Conservation (phyloP, 1,140 invertebrate genomes). For the Drosophila triauraria region DNA sequence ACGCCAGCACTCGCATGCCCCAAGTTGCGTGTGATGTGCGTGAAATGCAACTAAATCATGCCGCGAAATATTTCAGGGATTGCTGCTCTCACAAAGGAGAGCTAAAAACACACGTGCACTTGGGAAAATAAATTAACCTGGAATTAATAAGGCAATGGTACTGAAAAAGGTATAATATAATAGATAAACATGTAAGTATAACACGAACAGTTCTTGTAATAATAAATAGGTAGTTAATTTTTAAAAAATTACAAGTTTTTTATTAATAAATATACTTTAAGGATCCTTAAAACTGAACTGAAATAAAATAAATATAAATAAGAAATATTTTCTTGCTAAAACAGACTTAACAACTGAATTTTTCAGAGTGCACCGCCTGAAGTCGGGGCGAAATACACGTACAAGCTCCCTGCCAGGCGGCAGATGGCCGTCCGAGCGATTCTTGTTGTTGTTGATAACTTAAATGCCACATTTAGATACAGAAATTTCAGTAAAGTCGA, state of each 20-base stretch:
- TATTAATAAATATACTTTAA: background rate
- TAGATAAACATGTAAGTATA: background rate
- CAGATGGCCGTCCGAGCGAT: slow-evolving; percentile 63
- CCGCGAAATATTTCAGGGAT: slow-evolving; percentile 79
- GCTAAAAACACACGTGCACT: slow-evolving; percentile 25
- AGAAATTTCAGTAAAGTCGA: slow-evolving; percentile 77
- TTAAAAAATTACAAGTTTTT: too few species aligned
- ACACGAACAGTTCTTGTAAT: background rate
- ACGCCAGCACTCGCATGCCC: slow-evolving; percentile 58
- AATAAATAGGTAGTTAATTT: background rate
- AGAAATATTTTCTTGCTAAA: background rate
- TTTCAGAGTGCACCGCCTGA: slow-evolving; percentile 19
- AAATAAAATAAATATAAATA: background rate
- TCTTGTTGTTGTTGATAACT: slow-evolving; percentile 76
- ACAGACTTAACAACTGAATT: background rate
- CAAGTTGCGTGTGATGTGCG: slow-evolving; percentile 76
- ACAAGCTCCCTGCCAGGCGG: slow-evolving; percentile 65
- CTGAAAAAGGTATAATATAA: background rate
- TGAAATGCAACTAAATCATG: slow-evolving; percentile 82
- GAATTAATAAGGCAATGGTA: too few species aligned
- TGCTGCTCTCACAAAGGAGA: slow-evolving; percentile 48
- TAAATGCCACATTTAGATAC: slow-evolving; percentile 82
- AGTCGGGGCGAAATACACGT: slow-evolving; percentile 14
- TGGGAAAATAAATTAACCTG: slow-evolving; percentile 22
- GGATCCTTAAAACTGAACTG: background rate